Conservation (phyloP, 2,113 vertebrate species). For the human (Homo sapiens) region GRCh38 chr3:118960501-118961000, state of each 20-base stretch:
- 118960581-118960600: background rate
- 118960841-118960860: background rate
- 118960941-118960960: background rate
- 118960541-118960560: background rate
- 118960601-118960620: background rate
- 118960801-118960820: background rate
- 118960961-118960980: background rate
- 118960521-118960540: background rate
- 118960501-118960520: background rate
- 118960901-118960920: background rate
- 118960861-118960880: background rate
- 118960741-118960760: background rate
- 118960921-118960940: background rate
- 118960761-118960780: background rate
- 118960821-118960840: background rate
- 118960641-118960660: background rate
- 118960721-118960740: background rate
- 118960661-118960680: background rate
- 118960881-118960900: background rate
- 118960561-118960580: constrained; percentile 10
- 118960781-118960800: background rate
- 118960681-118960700: background rate
- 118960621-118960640: background rate
- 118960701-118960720: background rate
- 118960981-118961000: background rate